phyloP scores from a whole-genome alignment of 2,113 vertebrate genomes.

The Acrocephalus arundinaceus region DNA sequence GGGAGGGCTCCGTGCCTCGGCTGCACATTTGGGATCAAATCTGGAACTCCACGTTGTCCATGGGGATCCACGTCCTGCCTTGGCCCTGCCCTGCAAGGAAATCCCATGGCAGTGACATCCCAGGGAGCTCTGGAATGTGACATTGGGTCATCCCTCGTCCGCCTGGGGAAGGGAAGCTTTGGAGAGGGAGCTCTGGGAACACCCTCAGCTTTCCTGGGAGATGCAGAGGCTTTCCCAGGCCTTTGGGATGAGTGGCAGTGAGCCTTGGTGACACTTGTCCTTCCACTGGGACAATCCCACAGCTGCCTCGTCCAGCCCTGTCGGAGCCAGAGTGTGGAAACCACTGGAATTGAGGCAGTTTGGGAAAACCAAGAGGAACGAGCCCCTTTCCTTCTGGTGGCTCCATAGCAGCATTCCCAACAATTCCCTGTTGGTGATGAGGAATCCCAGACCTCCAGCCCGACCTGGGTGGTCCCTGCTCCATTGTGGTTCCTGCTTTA shows the following conservation, averaged over 20 bases:
- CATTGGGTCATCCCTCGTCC: rapidly evolving
- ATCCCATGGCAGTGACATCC: neutral
- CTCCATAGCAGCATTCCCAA: neutral
- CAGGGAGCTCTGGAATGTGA: neutral
- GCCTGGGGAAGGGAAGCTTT: neutral
- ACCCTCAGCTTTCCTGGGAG: neutral
- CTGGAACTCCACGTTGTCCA: rapidly evolving
- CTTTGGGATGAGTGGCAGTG: rapidly evolving
- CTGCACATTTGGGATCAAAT: neutral
- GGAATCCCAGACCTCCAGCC: neutral
- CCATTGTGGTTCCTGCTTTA: rapidly evolving
- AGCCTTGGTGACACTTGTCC: neutral
- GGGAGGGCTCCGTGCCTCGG: neutral
- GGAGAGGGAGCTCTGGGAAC: rapidly evolving
- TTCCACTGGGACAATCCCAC: neutral
- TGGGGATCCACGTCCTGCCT: rapidly evolving
- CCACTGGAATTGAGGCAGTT: neutral
- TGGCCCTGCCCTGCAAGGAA: neutral
- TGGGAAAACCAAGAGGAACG: neutral
- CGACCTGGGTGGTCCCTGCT: neutral
- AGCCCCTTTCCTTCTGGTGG: neutral
- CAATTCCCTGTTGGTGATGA: neutral
- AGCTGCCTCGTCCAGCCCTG: neutral
- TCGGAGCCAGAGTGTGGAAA: neutral
- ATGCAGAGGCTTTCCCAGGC: neutral